Percentiles rank a stretch among this genome's conserved stretches.
These are phyloP conservation scores for Schlechtendalia chinensis DNA, from an alignment of 1,140 invertebrate species.

Conservation along the genomic window DNA sequence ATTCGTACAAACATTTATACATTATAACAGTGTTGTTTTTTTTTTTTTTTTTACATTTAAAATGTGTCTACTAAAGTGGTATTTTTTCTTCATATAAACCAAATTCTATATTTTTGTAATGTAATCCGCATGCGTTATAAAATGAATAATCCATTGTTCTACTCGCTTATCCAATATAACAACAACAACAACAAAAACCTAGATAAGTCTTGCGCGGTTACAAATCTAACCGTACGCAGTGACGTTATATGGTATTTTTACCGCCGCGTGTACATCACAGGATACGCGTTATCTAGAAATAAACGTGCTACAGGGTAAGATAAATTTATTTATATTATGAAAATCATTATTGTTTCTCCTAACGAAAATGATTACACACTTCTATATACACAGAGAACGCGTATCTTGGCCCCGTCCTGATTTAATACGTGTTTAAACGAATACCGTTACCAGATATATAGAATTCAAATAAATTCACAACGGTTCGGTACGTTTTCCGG, in stretches of 20 bases:
- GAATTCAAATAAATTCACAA: constrained; percentile 40
- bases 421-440: constrained; percentile 24
- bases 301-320: background rate
- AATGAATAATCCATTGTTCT: background rate
- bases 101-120: background rate
- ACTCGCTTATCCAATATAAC: background rate
- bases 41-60: background rate
- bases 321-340: background rate
- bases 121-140: background rate
- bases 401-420: constrained; percentile 27
- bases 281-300: constrained; percentile 28
- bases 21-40: background rate
- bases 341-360: background rate
- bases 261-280: background rate
- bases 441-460: constrained; percentile 1
- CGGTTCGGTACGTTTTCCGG: constrained; percentile 47
- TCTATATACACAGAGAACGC: background rate
- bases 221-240: too few relatives aligned
- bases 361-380: constrained; percentile 17
- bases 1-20: background rate
- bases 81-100: background rate
- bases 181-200: background rate
- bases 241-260: constrained; percentile 4
- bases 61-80: background rate
- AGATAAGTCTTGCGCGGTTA: too few relatives aligned